Evolutionary conservation across 2,888 invertebrate genomes (phyloP).

Genomic region (Crocallis elinguaria): DNA sequence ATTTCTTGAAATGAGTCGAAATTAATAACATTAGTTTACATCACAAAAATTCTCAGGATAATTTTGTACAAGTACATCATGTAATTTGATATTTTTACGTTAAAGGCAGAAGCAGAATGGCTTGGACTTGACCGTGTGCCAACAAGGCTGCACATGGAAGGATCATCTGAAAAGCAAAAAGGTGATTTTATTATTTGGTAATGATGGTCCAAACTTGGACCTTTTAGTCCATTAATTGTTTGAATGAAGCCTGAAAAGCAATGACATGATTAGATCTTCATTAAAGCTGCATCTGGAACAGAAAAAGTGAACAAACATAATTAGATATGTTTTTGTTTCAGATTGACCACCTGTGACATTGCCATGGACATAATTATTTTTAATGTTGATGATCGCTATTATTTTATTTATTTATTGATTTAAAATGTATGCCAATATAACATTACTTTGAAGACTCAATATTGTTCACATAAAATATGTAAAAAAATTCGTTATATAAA

Average conservation of each 20-base stretch:
- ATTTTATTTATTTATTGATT: conserved; percentile 16
- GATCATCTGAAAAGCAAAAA: conserved; percentile 84
- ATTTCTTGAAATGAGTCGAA: conserved; percentile 27
- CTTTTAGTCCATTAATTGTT: conserved; percentile 48
- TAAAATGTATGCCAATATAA: conserved; percentile 47
- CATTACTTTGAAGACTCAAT: conserved; percentile 22
- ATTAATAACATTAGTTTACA: conserved; percentile 6
- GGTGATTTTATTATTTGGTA: conserved; percentile 71
- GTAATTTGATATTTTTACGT: conserved; percentile 74
- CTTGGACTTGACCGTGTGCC: conserved; percentile 87
- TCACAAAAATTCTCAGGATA: conserved; percentile 45
- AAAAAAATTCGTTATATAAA: conserved; percentile 48
- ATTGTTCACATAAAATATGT: conserved; percentile 44
- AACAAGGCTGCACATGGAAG: conserved; percentile 85
- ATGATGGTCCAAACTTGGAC: conserved; percentile 65
- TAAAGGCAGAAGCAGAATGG: conserved; percentile 86
- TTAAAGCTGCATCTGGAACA: conserved; percentile 75
- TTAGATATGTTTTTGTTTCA: conserved; percentile 75
- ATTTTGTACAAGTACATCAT: conserved; percentile 55
- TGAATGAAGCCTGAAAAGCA: conserved; percentile 73
- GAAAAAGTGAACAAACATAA: conserved; percentile 74
- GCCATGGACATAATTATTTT: conserved; percentile 45
- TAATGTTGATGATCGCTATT: conserved; percentile 32
- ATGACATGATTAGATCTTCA: conserved; percentile 73
- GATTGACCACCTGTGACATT: conserved; percentile 66